These are phyloP conservation scores for roundworm (Caenorhabditis elegans) DNA, from an alignment of 1,140 invertebrate genomes.

Conservation along the genomic window DNA sequence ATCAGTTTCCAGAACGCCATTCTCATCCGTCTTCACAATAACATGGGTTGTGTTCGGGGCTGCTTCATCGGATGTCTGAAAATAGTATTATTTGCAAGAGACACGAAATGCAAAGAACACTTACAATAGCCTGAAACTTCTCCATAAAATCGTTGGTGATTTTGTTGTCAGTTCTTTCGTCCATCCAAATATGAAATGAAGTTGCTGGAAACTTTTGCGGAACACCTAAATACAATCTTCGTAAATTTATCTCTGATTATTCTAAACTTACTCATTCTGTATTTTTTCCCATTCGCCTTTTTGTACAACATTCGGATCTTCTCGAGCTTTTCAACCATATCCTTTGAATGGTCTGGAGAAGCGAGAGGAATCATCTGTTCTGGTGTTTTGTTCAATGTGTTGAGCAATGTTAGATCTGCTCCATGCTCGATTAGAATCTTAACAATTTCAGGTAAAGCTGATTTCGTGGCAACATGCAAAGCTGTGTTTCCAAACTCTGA, in stretches of 20 bases:
- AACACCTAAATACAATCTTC: not conserved
- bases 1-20: not conserved
- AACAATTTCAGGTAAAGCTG: not conserved
- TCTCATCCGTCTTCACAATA: not conserved
- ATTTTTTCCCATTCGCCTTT: not conserved
- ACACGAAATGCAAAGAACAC: too few species aligned
- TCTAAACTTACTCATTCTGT: not conserved
- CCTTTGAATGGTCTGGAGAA: not conserved
- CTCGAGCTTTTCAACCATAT: not conserved
- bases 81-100: too few species aligned
- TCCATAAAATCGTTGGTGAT: not conserved
- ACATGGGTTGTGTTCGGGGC: not conserved
- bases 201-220: not conserved
- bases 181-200: not conserved
- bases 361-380: not conserved
- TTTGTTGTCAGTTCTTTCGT: not conserved
- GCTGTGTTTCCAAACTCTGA: not conserved
- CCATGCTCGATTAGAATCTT: not conserved
- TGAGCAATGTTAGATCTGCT: not conserved
- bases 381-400: not conserved
- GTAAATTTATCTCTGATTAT: not conserved
- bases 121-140: not conserved
- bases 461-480: not conserved
- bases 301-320: not conserved
- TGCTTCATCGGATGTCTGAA: not conserved